These are phyloP conservation scores for Hyperopisus bebe DNA, from an alignment of 2,113 vertebrate species.

Conservation along the genomic window DNA sequence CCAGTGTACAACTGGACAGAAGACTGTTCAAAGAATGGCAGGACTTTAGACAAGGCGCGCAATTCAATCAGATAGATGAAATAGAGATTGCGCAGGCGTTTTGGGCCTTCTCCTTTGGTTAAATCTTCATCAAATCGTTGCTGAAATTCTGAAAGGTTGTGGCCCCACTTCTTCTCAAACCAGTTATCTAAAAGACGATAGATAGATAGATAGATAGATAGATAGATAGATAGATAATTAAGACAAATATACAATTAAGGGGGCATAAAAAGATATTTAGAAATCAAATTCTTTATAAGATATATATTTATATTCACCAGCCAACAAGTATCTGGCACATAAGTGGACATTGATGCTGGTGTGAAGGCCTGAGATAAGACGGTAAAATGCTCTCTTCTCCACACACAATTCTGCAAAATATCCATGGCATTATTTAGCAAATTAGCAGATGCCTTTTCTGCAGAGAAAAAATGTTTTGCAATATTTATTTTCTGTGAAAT, in stretches of 20 bases:
- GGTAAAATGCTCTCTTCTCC: conserved; percentile 89
- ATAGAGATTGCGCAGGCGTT: conserved; percentile 84
- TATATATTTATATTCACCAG: conserved; percentile 59
- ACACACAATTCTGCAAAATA: conserved; percentile 74
- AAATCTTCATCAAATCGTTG: conserved; percentile 77
- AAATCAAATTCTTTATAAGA: background rate
- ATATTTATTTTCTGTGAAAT: background rate
- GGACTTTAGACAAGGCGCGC: conserved; percentile 77
- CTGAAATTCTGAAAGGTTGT: conserved; percentile 81
- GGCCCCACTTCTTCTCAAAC: conserved; percentile 82
- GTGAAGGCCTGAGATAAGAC: conserved; percentile 82
- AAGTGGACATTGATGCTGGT: conserved; percentile 88
- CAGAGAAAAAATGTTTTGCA: background rate
- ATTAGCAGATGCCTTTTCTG: background rate
- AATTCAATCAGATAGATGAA: conserved; percentile 90
- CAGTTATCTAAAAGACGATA: conserved; percentile 71
- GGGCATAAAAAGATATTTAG: background rate
- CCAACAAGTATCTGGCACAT: conserved; percentile 79
- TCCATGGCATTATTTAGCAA: background rate
- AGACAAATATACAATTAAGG: conserved; percentile 11
- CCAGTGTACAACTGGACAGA: conserved; percentile 78
- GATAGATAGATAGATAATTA: background rate
- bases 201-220: background rate
- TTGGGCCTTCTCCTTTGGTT: conserved; percentile 79
- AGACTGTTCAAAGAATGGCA: conserved; percentile 77